phyloP scores from a whole-genome alignment of 1,140 invertebrate species.

The Monomorium pharaonis region DNA sequence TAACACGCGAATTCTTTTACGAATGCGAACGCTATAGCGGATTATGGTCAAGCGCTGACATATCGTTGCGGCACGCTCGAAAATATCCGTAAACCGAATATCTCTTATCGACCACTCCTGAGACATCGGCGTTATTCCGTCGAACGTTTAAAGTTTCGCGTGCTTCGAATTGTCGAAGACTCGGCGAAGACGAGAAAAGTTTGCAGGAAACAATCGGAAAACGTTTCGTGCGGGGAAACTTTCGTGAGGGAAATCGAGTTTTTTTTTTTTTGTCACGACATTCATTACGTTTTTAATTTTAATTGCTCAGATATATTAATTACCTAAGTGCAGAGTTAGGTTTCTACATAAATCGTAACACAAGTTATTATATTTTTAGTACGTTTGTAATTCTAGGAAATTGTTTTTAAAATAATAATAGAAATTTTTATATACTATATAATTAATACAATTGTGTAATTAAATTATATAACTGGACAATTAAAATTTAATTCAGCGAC shows the following conservation, averaged over 20 bases:
- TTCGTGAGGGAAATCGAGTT: not conserved
- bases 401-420: not conserved
- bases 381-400: not conserved
- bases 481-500: not conserved
- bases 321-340: not conserved
- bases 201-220: not conserved
- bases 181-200: not conserved
- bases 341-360: too few relatives aligned
- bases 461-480: not conserved
- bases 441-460: too few relatives aligned
- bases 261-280: not conserved
- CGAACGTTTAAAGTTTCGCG: not conserved
- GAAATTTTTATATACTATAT: not conserved
- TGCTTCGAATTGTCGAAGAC: not conserved
- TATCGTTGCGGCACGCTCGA: not conserved
- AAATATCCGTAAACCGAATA: not conserved
- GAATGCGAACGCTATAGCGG: not conserved
- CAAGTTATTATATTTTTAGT: not conserved
- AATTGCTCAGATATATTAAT: not conserved
- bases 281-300: not conserved
- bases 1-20: constrained; percentile 18
- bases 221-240: not conserved
- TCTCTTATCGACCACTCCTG: not conserved
- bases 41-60: not conserved
- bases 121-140: not conserved